Base-by-base conservation (phyloP, 1,140 invertebrate species). In the Drosophila arizonae region DNA sequence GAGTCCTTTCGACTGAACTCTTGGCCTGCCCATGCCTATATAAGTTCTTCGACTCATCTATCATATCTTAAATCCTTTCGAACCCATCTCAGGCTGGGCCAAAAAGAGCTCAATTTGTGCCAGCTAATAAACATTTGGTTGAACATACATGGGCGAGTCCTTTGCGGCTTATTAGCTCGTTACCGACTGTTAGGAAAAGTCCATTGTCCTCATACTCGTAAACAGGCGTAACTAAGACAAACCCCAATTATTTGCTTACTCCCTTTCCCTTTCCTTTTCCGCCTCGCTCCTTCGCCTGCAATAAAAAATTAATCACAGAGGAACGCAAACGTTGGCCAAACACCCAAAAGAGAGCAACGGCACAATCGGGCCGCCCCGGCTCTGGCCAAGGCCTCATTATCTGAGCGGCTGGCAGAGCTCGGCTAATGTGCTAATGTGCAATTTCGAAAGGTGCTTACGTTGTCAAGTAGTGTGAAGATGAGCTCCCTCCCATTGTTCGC, bases 391-490 rank as follows among this genome's bases (percentile, higher is more conserved):
- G 58, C 21, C 72, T 75, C 72, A 75, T 75, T 76, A 76, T 61
- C 64, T 58, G 15, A 36, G 28, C 9, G 54, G 8, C 51, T 45
- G 41, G 62, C 58, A 26, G 71, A 21, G 71, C 58, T 68, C 69
- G 41, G 70, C 86, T 88, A 85, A 89, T 89, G 86, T 89, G 86
- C 85, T 85, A 85, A 89, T 85, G 85, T 90, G 74, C 60, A 82
- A 84, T 81, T 82, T 69, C 70, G 80, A 89, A 90, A 90, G 85
- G 85, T 90, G 89, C 89, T 90, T 90, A 90, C 85, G 79, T 90
- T 90, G 85, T 87, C 89, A 90, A 89, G 81, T 87, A 90, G 81
- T 84, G 89, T 90, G 89, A 89, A 89, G 85, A 86, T 86, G 85
- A 56, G 51, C 26, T 57, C 13, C 48, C 52, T 21, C 54, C 9